These are phyloP conservation scores for Spermophilus dauricus DNA, from an alignment of 2,113 vertebrate species.

Conservation along the genomic window DNA sequence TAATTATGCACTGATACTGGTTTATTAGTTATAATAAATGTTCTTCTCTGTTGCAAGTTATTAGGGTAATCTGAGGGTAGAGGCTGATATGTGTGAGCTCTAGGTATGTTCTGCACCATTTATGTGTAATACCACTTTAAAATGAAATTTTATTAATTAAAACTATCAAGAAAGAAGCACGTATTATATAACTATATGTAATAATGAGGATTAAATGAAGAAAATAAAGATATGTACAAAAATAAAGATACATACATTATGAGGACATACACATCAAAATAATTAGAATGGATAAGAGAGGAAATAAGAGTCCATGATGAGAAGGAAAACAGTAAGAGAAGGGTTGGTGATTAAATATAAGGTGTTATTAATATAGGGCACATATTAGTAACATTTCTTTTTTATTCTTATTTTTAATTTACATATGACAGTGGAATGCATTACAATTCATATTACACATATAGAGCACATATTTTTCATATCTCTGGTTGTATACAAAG, in stretches of 20 bases:
- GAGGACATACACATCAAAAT: neutral
- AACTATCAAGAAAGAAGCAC: neutral
- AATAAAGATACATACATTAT: neutral
- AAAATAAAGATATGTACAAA: neutral
- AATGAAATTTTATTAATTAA: neutral
- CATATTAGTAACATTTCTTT: neutral
- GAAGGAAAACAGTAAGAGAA: too few species aligned
- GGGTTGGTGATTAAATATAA: neutral
- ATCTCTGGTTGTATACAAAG: too few species aligned
- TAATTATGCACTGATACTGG: neutral
- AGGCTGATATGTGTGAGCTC: neutral
- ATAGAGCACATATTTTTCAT: too few species aligned
- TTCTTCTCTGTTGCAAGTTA: neutral
- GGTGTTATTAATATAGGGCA: too few species aligned
- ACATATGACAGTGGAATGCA: too few species aligned
- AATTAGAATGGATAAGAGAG: neutral
- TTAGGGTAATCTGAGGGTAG: neutral
- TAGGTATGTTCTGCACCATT: neutral
- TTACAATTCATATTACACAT: too few species aligned
- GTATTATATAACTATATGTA: neutral
- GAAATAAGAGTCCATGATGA: neutral
- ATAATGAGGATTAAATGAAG: neutral
- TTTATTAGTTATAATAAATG: neutral
- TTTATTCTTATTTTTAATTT: too few species aligned
- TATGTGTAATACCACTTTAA: neutral